Conservation (phyloP, 2,888 invertebrate species). For the Monoplex corrugatus region DNA sequence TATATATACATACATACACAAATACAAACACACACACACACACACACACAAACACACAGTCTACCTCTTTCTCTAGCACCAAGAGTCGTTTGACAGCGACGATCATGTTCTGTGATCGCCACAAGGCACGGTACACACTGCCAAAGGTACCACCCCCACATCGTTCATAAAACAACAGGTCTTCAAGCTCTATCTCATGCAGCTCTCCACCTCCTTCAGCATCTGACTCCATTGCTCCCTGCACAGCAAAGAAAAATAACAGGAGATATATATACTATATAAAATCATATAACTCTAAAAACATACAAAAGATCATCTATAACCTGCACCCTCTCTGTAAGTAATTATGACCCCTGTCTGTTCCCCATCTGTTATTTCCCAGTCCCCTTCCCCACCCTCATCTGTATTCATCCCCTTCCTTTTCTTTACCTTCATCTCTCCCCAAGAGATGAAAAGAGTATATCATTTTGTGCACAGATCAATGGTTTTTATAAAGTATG, state of each 20-base stretch:
- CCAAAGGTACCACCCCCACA: conserved; percentile 82
- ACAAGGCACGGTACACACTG: conserved; percentile 81
- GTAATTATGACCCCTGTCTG: no score
- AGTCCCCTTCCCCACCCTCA: no score
- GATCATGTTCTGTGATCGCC: conserved; percentile 79
- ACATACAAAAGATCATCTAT: no score
- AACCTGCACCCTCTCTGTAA: no score
- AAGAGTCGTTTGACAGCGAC: conserved; percentile 82
- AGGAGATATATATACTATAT: no score
- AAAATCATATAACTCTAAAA: no score
- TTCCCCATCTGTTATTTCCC: no score
- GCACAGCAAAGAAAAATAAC: background rate
- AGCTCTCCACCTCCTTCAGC: conserved; percentile 58
- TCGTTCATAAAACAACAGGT: conserved; percentile 81
- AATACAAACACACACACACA: conserved; percentile 8
- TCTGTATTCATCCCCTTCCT: no score
- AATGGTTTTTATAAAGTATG: no score
- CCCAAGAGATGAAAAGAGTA: no score
- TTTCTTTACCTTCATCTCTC: no score
- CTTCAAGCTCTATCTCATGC: conserved; percentile 79
- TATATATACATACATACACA: conserved; percentile 24
- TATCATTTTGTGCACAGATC: no score
- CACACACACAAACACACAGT: background rate
- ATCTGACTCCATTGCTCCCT: conserved; percentile 44
- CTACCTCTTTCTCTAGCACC: conserved; percentile 81